These are phyloP conservation scores for Lasioglossum lativentre DNA, from an alignment of 2,888 invertebrate genomes.

Conservation along the genomic window DNA sequence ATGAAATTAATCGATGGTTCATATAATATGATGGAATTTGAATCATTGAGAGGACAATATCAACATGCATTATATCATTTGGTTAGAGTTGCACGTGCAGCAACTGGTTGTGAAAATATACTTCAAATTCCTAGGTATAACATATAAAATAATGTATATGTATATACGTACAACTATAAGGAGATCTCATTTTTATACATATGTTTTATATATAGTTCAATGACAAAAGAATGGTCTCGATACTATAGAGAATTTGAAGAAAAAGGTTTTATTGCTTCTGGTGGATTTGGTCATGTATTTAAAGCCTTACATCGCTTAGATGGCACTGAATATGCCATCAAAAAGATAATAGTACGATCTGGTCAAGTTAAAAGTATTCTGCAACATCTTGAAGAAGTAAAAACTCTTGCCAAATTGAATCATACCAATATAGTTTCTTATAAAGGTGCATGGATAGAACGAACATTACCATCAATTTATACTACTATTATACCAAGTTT, in stretches of 20 bases:
- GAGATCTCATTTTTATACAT: not conserved
- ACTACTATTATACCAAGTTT: constrained; percentile 28
- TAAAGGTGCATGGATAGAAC: constrained; percentile 93
- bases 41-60: constrained; percentile 89
- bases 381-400: constrained; percentile 91
- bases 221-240: constrained; percentile 86
- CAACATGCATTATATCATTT: constrained; percentile 89
- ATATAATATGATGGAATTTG: constrained; percentile 89
- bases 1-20: constrained; percentile 90
- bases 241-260: constrained; percentile 90
- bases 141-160: not conserved
- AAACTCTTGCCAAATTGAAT: constrained; percentile 91
- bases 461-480: constrained; percentile 72
- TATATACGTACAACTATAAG: not conserved
- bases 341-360: constrained; percentile 90
- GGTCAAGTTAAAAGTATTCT: constrained; percentile 88
- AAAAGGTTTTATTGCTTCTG: constrained; percentile 89
- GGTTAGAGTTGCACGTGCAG: constrained; percentile 86
- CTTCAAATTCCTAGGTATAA: constrained; percentile 75
- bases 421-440: constrained; percentile 93
- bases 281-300: constrained; percentile 92
- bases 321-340: constrained; percentile 92
- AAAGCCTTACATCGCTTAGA: constrained; percentile 91
- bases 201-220: constrained; percentile 53
- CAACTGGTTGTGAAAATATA: constrained; percentile 72